phyloP scores from a whole-genome alignment of 2,113 vertebrate genomes.

The Cranoglanis bouderius region DNA sequence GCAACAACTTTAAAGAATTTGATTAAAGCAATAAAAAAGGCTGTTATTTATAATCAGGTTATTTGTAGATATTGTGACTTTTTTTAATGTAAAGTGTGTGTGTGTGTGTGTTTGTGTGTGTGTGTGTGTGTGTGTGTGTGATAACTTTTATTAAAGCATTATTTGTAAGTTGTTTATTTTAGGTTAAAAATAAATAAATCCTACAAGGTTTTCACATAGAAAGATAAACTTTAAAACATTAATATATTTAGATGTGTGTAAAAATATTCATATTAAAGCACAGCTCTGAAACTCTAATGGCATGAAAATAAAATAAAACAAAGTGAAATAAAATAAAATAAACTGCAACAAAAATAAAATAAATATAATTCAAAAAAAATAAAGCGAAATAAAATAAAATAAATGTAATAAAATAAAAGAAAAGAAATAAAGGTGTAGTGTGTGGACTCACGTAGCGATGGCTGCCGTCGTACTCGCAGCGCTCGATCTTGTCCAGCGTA shows the following conservation, averaged over 20 bases:
- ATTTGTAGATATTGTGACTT: background rate
- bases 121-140: too few relatives aligned
- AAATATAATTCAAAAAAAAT: background rate
- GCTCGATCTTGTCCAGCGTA: slow-evolving; percentile 96
- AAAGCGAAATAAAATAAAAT: background rate
- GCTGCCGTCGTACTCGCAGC: slow-evolving; percentile 93
- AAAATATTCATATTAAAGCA: too few relatives aligned
- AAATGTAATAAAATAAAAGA: background rate
- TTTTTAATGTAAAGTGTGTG: too few relatives aligned
- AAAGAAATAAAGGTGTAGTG: background rate
- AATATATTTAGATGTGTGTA: too few relatives aligned
- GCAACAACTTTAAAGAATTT: too few relatives aligned
- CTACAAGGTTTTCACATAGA: too few relatives aligned
- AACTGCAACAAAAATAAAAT: background rate
- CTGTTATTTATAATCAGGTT: too few relatives aligned
- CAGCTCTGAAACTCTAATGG: background rate
- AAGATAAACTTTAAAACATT: too few relatives aligned
- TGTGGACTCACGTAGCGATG: slow-evolving; percentile 84
- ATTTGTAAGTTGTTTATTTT: too few relatives aligned
- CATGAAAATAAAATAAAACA: background rate
- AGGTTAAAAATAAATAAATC: too few relatives aligned
- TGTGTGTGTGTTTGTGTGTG: too few relatives aligned
- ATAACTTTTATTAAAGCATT: too few relatives aligned
- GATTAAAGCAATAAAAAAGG: background rate
- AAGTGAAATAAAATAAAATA: background rate